Evolutionary conservation across 53 echinoderm and acorn worm genomes (phyloP), one percentile per base, ranked within the genome.

Genomic region (Patiria pectinifera): DNA sequence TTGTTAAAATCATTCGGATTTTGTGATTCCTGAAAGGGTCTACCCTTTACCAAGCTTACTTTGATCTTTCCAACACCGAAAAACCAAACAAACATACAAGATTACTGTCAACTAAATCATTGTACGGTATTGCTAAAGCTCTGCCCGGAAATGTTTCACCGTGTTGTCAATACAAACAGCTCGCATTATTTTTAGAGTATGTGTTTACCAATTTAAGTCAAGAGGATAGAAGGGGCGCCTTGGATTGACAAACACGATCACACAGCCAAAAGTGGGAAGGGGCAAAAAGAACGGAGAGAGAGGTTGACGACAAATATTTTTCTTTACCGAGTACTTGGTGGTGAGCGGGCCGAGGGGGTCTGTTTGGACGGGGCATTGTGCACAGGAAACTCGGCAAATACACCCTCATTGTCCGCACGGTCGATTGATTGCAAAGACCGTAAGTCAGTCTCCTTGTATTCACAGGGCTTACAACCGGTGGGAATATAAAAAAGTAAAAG

Each of bases 281-380:
- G 60, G 60, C 8, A 11, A 12, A 60, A 60, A 8, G 60, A 60
- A 12, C 60, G 12, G 25, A 9, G 53, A 72, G 35, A 35, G 48
- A 86, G 72, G 43, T 13, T 45, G 60, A 45, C 24, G 61, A 75
- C 87, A 87, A 87, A 87, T 87, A 87, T 87, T 87, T 76, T 87
- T 35, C 76, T 49, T 87, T 75, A 76, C 77, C 19, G 49, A 48
- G 87, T 88, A 78, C 88, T 78, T 88, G 88, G 60, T 78, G 77
- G 88, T 62, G 26, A 88, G 88, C 61, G 45, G 78, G 78, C 78
- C 35, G 47, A 88, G 69, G 86, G 75, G 76, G 25, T 61, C 43
- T 88, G 77, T 88, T 88, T 88, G 78, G 88, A 59, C 88, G 88
- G 88, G 60, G 26, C 45, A 77, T 76, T 88, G 86, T 82, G 59